Base-by-base conservation (phyloP, 2,797 vertebrate genomes). In the Naso thynnoides region DNA sequence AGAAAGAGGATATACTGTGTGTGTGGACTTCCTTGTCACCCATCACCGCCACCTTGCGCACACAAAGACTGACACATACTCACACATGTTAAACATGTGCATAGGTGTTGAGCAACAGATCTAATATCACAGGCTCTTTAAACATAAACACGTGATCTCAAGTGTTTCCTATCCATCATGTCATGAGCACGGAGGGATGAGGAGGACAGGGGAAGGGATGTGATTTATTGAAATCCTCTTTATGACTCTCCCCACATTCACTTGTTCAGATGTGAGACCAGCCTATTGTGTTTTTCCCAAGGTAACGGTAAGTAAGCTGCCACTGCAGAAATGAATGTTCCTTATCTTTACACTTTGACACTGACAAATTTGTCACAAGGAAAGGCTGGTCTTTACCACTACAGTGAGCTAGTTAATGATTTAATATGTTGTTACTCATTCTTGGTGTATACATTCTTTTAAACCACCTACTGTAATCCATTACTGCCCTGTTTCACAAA, bases 81-180 rank as follows among this genome's bases (percentile, higher is more conserved):
- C 73, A 44, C 64, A 38, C 38, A 50, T 38, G 49, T 67, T 47
- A 76, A 80, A 86, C 75, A 79, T 79, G 78, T 80, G 78, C 67
- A 6, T 49, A 83, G 83, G 84, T 81, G 86, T 78, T 19, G 74
- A 73, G 49, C 76, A 76, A 76, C 3, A 1, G 53, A 75, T 49
- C 50, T 65, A 26, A 83, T 78, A 69, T 78, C 54, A 60, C 44
- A 72, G 65, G 44, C 47, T 6, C 52, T 64, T 86, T 52, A 81
- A 86, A 76, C 61, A 49, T 41, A 79, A 86, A 83, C 81, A 72
- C 5, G 27, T 83, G 84, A 83, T 71, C 68, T 78, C 33, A 21
- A 64, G 77, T 67, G 69, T 78, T 83, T 82, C 72, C 63, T 48
- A 73, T 82, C 67, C 71, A 67, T 88, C 82, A 72, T 60, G 65